A percentile compares a stretch with the other conserved stretches of the same genome.
Conservation (phyloP, 2,113 vertebrate genomes). For the Hyperoodon ampullatus region DNA sequence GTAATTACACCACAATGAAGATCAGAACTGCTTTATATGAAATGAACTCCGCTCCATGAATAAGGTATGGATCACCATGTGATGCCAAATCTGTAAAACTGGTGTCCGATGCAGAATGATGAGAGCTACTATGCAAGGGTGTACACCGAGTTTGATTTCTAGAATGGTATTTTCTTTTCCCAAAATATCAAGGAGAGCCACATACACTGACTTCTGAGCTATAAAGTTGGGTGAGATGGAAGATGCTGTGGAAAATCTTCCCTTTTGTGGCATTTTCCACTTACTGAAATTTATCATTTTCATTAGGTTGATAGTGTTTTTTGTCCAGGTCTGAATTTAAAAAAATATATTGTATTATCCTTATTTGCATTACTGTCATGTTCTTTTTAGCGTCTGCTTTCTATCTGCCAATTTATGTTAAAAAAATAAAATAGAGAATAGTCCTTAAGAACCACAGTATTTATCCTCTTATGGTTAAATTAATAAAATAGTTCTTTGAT, state of each 20-base stretch:
- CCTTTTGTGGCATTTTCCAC: not conserved
- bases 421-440: conserved; percentile 12
- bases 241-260: not conserved
- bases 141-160: not conserved
- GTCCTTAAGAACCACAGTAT: not conserved
- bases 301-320: conserved; percentile 12
- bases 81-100: not conserved
- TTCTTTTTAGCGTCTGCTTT: conserved; percentile 1
- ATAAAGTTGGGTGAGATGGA: not conserved
- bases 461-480: conserved; percentile 19
- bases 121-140: not conserved
- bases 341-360: not conserved
- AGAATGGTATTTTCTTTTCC: not conserved
- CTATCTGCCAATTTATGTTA: not conserved
- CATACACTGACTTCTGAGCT: not conserved
- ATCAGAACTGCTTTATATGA: not conserved
- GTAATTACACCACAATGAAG: not conserved
- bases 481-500: not conserved
- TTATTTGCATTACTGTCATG: not conserved
- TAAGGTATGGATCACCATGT: not conserved
- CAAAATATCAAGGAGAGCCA: not conserved
- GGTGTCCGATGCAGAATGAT: not conserved
- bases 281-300: conserved; percentile 30
- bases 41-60: not conserved
- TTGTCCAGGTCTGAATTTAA: not conserved